Conservation (phyloP, 2,113 vertebrate species). For the Oplegnathus fasciatus region DNA sequence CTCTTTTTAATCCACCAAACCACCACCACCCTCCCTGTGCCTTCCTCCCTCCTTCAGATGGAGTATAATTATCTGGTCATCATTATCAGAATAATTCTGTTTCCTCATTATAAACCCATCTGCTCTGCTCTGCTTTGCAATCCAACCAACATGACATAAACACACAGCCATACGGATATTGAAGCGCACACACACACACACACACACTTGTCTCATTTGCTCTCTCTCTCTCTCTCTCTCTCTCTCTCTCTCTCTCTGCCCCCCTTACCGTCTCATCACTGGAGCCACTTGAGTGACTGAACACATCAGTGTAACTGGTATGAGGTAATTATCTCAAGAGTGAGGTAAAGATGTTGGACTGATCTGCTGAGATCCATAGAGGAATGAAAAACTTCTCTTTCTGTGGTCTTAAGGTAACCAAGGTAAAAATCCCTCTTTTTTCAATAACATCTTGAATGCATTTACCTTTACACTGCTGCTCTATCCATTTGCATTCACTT, state of each 20-base stretch:
- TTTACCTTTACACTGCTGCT: background rate
- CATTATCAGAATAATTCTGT: slow-evolving; percentile 71
- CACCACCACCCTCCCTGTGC: background rate
- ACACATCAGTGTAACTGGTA: slow-evolving; percentile 53
- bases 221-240: slow-evolving; percentile 5
- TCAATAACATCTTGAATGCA: background rate
- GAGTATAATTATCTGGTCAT: slow-evolving; percentile 71
- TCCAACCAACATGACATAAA: slow-evolving; percentile 44
- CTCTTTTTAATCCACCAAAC: slow-evolving; percentile 32
- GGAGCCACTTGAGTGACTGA: slow-evolving; percentile 61
- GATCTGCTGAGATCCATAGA: slow-evolving; percentile 51
- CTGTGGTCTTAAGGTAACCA: slow-evolving; percentile 9
- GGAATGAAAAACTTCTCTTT: slow-evolving; percentile 26
- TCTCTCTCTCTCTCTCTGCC: slow-evolving; percentile 5
- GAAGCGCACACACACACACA: slow-evolving; percentile 3
- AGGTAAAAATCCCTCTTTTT: background rate
- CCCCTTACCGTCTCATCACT: slow-evolving; percentile 47
- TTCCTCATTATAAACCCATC: slow-evolving; percentile 74
- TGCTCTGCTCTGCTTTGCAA: slow-evolving; percentile 53
- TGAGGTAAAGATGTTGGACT: slow-evolving; percentile 58
- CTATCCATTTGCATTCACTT: background rate
- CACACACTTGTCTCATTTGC: background rate
- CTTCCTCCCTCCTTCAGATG: slow-evolving; percentile 49
- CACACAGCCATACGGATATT: slow-evolving; percentile 33
- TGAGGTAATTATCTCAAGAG: slow-evolving; percentile 62